phyloP scores from a whole-genome alignment of 1,140 invertebrate genomes.

The Oncopodura yosiiana region DNA sequence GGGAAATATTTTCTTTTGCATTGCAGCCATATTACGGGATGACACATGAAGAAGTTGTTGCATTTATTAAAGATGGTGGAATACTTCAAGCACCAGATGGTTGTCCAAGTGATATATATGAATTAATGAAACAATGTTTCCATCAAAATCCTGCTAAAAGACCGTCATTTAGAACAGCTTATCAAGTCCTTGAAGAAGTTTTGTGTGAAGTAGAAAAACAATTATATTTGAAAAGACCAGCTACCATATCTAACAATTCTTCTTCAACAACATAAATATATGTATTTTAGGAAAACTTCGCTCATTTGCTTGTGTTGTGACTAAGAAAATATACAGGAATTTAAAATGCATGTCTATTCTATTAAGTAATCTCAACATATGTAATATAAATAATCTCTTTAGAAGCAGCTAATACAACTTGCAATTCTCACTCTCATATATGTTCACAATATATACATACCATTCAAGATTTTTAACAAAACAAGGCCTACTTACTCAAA shows the following conservation, averaged over 20 bases:
- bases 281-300: not conserved
- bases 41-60: slow-evolving; percentile 89
- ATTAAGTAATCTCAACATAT: no score
- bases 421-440: no score
- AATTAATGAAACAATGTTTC: slow-evolving; percentile 90
- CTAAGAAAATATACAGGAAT: no score
- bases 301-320: no score
- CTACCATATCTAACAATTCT: slow-evolving; percentile 16
- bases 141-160: slow-evolving; percentile 68
- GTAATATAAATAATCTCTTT: no score
- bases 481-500: no score
- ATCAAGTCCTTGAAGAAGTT: slow-evolving; percentile 56
- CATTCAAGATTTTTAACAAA: no score
- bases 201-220: slow-evolving; percentile 46
- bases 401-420: no score
- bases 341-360: no score
- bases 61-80: slow-evolving; percentile 82
- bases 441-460: no score
- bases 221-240: not conserved
- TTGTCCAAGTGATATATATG: slow-evolving; percentile 79
- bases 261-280: slow-evolving; percentile 6
- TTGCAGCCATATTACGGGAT: slow-evolving; percentile 88
- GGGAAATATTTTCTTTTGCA: slow-evolving; percentile 91
- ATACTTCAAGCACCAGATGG: slow-evolving; percentile 78
- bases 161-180: slow-evolving; percentile 69